Base-by-base conservation (phyloP, 2,113 vertebrate species). In the Bambusicola thoracicus region DNA sequence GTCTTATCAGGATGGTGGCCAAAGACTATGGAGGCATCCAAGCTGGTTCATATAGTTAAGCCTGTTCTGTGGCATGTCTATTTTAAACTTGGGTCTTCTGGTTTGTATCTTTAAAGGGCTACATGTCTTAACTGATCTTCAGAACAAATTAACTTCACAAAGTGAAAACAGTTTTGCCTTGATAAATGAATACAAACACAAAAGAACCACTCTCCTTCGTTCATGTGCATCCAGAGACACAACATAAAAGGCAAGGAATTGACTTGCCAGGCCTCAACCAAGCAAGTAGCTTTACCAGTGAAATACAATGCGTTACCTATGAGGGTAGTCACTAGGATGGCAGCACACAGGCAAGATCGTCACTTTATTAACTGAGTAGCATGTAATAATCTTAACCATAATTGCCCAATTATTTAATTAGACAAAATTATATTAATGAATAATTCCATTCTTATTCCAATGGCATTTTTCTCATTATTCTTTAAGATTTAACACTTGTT, bases 1-100 rank as follows among this genome's bases (percentile, higher is more conserved):
- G 34, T 81, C 85, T 95, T 96, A 92, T 95, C 95, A 96, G 96
- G 92, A 95, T 89, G 87, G 85, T 85, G 85, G 82, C 87, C 65
- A 81, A 86, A 95, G 94, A 94, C 94, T 93, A 86, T 61, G 49
- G 81, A 93, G 95, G 96, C 75, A 94, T 93, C 81, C 84, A 85
- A 76, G 70, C 68, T 90, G 75, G 43, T 62, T 94, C 91, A 97
- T 85, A 89, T 0, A 92, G 84, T 89, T 89, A 89, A 85, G 96
- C 55, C 89, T 55, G 41, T 85, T 91, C 91, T 61, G 80, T 70
- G 82, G 94, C 91, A 94, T 4, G 0, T 83, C 93, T 97, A 94
- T 94, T 96, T 96, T 96, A 94, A 96, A 92, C 94, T 83, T 81
- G 43, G 56, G 89, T 74, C 91, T 94, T 92, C 91, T 96, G 94